These are phyloP conservation scores for Chrysaora quinquecirrha DNA, from an alignment of 30 jellyfish, hydroid and myxozoan species.

Conservation along the genomic window DNA sequence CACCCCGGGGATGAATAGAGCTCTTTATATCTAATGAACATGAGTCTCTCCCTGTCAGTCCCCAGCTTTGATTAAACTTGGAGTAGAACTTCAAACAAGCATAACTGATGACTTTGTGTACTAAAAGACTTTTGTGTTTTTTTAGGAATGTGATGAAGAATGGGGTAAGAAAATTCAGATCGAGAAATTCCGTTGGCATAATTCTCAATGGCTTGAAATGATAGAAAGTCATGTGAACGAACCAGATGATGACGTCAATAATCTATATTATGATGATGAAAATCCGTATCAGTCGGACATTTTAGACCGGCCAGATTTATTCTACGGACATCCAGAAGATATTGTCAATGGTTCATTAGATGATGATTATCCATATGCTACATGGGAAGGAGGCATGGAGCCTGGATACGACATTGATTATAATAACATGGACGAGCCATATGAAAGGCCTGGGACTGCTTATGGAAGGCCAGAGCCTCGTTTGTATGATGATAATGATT, in stretches of 20 bases:
- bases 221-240: conserved; percentile 76
- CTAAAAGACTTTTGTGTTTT: too few species aligned
- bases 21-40: too few species aligned
- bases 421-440: conserved; percentile 36
- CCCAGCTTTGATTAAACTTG: too few species aligned
- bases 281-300: conserved; percentile 72
- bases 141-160: conserved; percentile 97
- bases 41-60: too few species aligned
- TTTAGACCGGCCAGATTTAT: conserved; percentile 90
- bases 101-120: too few species aligned
- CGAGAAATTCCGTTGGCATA: conserved; percentile 99
- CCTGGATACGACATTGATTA: conserved; percentile 54
- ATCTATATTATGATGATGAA: conserved; percentile 64
- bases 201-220: conserved; percentile 99
- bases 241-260: conserved; percentile 53
- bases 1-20: too few species aligned
- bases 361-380: conserved; percentile 55
- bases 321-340: conserved; percentile 94
- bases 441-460: conserved; percentile 70
- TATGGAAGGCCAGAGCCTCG: conserved; percentile 72
- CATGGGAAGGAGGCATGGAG: conserved; percentile 74
- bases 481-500: conserved; percentile 24
- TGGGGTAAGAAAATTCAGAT: conserved; percentile 86
- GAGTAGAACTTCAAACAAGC: too few species aligned
- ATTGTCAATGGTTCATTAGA: conserved; percentile 57